These are phyloP conservation scores for Bombus difficillimus DNA, from an alignment of 1,140 invertebrate species.

Conservation along the genomic window DNA sequence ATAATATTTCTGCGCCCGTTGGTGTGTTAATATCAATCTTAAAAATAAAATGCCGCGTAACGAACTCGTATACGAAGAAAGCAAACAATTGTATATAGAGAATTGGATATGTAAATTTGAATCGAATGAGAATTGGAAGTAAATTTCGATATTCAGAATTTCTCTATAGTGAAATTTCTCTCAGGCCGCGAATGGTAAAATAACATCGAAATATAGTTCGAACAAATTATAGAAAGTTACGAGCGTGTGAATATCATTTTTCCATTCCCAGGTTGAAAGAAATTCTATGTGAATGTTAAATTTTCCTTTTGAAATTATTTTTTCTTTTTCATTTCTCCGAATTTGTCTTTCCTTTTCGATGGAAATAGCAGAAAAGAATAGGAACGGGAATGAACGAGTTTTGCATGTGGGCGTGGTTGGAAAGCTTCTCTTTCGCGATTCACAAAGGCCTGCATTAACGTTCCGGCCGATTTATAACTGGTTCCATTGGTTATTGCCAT, in stretches of 20 bases:
- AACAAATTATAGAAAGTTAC: too few species aligned
- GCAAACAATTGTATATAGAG: too few species aligned
- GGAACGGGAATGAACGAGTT: too few species aligned
- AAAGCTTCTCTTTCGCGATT: constrained; percentile 17
- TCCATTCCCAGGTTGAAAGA: too few species aligned
- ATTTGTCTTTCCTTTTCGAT: background rate
- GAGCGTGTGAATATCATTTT: too few species aligned
- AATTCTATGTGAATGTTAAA: too few species aligned
- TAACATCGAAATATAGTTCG: too few species aligned
- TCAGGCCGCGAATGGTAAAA: too few species aligned
- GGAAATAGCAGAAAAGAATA: background rate
- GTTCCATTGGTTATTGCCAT: constrained; percentile 27
- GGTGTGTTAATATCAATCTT: background rate
- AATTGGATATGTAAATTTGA: too few species aligned
- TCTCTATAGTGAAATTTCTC: too few species aligned
- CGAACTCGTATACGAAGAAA: background rate
- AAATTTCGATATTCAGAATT: too few species aligned
- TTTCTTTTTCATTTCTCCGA: background rate
- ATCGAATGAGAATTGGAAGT: too few species aligned
- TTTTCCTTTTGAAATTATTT: background rate
- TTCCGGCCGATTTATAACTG: constrained; percentile 15
- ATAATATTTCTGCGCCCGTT: background rate
- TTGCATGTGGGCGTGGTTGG: background rate
- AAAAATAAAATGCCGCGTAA: background rate
- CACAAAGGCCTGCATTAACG: background rate